These are phyloP conservation scores for Callospermophilus lateralis DNA, from an alignment of 2,113 vertebrate species.

Conservation along the genomic window DNA sequence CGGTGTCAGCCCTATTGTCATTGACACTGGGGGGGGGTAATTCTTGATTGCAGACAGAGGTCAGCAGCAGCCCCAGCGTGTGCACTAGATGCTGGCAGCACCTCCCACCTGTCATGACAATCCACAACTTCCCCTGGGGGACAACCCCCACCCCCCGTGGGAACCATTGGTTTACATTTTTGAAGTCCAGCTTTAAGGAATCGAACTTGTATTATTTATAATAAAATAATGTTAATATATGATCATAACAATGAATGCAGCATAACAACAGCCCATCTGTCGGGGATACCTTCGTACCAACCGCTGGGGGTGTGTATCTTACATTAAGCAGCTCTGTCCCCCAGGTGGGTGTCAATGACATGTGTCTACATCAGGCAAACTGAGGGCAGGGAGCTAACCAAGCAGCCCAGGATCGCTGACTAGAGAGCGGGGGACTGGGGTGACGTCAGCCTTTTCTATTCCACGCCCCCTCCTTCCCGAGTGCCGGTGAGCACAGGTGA, in stretches of 20 bases:
- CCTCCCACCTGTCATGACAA: neutral
- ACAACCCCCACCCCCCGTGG: neutral
- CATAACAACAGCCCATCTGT: neutral
- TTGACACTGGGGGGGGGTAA: no score
- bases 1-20: fast-evolving
- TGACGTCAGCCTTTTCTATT: neutral
- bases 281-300: neutral
- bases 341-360: fast-evolving
- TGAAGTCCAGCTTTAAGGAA: neutral
- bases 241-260: neutral
- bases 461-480: neutral
- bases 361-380: neutral
- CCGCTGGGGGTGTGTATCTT: neutral
- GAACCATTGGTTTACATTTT: neutral
- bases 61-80: neutral
- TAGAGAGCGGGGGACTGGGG: neutral
- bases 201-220: neutral
- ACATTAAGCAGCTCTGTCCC: neutral
- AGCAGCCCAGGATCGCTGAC: neutral
- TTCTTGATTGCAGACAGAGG: neutral
- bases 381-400: neutral
- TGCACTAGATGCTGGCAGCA: no score
- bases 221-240: neutral
- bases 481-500: neutral
- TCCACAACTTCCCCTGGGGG: neutral